These are phyloP conservation scores for Drosophila atripex DNA, from an alignment of 2,888 invertebrate species.

Conservation along the genomic window DNA sequence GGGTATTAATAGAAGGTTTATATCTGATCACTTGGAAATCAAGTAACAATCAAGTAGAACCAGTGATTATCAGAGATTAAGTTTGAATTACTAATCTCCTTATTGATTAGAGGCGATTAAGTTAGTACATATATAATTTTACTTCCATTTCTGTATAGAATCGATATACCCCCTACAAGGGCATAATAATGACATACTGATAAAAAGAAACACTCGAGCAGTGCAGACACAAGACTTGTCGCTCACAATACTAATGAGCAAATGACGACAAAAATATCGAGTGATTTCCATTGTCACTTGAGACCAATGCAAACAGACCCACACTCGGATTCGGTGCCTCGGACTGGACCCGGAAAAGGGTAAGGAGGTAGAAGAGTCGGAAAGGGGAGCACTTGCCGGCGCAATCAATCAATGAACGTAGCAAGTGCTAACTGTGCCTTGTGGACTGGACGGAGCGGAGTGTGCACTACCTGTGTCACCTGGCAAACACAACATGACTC, in stretches of 20 bases:
- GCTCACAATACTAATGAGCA: slow-evolving; percentile 50
- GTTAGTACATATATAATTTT: too few species aligned
- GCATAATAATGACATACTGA: neutral
- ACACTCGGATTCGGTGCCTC: too few species aligned
- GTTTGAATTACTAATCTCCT: neutral
- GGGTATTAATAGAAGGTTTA: too few species aligned
- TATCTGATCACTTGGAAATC: too few species aligned
- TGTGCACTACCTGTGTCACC: slow-evolving; percentile 14
- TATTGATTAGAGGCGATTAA: neutral
- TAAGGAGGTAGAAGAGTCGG: too few species aligned
- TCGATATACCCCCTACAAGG: neutral
- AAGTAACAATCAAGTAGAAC: neutral
- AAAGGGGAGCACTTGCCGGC: slow-evolving; percentile 30
- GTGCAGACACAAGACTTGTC: slow-evolving; percentile 17
- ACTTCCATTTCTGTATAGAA: neutral
- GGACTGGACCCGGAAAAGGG: too few species aligned
- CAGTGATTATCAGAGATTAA: neutral
- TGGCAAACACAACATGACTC: slow-evolving; percentile 41
- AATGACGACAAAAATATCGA: slow-evolving; percentile 52
- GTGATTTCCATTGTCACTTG: slow-evolving; percentile 53
- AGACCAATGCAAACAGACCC: slow-evolving; percentile 48
- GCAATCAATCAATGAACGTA: slow-evolving; percentile 46
- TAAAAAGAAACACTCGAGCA: slow-evolving; percentile 8
- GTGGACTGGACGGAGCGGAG: neutral
- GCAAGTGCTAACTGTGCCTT: slow-evolving; percentile 23